Percentiles rank a stretch among this genome's conserved stretches.
phyloP scores from a whole-genome alignment of 1,140 invertebrate species.

The Drosophila chauvacae region DNA sequence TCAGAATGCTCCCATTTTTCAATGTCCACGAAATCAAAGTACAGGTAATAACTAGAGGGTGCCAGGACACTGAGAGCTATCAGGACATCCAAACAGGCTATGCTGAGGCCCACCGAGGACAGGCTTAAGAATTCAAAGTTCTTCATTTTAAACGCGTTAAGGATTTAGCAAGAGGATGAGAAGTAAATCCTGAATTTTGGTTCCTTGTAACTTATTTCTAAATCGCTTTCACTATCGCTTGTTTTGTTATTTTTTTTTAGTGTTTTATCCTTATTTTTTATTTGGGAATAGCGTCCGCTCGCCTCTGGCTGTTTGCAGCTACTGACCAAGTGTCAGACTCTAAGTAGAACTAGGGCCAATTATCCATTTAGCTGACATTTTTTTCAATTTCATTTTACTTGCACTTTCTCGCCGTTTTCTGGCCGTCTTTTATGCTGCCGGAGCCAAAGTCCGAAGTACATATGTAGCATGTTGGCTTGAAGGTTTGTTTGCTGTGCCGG shows the following conservation, averaged over 20 bases:
- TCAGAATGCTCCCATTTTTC: constrained; percentile 61
- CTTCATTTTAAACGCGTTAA: constrained; percentile 56
- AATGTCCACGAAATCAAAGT: constrained; percentile 70
- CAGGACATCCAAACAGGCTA: constrained; percentile 67
- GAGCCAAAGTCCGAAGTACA: constrained; percentile 40
- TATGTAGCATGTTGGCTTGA: constrained; percentile 32
- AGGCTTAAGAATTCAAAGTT: constrained; percentile 76
- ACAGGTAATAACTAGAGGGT: constrained; percentile 71
- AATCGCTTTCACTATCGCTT: neutral
- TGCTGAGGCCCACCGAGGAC: constrained; percentile 66
- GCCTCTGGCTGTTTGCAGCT: constrained; percentile 47
- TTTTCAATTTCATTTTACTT: constrained; percentile 27
- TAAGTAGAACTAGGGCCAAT: constrained; percentile 56
- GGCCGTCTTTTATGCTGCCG: constrained; percentile 33
- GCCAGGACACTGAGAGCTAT: constrained; percentile 55
- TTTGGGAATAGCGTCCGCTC: constrained; percentile 49
- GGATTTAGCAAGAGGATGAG: neutral
- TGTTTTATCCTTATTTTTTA: neutral
- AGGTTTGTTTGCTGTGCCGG: constrained; percentile 7
- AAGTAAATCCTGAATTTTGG: neutral
- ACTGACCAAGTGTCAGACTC: constrained; percentile 50
- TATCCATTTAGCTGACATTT: constrained; percentile 57
- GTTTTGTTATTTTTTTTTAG: constrained; percentile 4
- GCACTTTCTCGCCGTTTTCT: constrained; percentile 13
- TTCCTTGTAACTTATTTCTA: neutral